Evolutionary conservation across 2,113 vertebrate species (phyloP), one percentile per base, ranked within the genome.

Genomic region (Dicentrarchus labrax): DNA sequence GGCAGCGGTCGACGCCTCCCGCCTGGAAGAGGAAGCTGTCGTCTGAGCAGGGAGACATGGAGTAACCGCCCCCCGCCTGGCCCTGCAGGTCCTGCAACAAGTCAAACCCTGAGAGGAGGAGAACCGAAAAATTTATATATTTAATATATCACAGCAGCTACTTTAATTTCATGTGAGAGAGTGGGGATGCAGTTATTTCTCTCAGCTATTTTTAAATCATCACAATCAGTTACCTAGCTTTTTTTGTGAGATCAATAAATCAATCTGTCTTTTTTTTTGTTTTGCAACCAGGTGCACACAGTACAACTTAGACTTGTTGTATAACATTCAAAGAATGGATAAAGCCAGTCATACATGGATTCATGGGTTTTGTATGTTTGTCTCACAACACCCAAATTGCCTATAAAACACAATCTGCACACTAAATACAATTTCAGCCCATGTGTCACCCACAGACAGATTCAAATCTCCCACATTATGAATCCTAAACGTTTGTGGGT

Each of bases 11-110:
- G 30, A 92, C 82, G 3, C 92, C 91, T 67, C 91, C 89, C 1
- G 86, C 80, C 88, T 92, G 94, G 78, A 92, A 93, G 73, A 94
- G 91, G 88, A 93, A 92, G 83, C 88, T 88, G 66, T 94, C 91
- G 11, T 94, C 93, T 17, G 91, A 85, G 50, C 88, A 90, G 36
- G 82, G 77, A 43, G 91, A 86, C 81, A 80, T 78, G 61, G 86
- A 72, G 87, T 90, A 91, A 19, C 88, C 86, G 0, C 88, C 86
- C 2, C 81, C 87, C 0, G 85, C 80, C 74, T 89, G 92, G 12
- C 80, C 78, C 84, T 91, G 92, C 76, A 92, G 88, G 57, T 95
- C 92, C 88, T 89, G 93, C 85, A 90, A 61, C 88, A 91, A 48
- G 73, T 93, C 88, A 39, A 93, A 93, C 50, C 92, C 94, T 94